phyloP scores from a whole-genome alignment of 1,140 invertebrate genomes.

The Aphelenchoides avenae region DNA sequence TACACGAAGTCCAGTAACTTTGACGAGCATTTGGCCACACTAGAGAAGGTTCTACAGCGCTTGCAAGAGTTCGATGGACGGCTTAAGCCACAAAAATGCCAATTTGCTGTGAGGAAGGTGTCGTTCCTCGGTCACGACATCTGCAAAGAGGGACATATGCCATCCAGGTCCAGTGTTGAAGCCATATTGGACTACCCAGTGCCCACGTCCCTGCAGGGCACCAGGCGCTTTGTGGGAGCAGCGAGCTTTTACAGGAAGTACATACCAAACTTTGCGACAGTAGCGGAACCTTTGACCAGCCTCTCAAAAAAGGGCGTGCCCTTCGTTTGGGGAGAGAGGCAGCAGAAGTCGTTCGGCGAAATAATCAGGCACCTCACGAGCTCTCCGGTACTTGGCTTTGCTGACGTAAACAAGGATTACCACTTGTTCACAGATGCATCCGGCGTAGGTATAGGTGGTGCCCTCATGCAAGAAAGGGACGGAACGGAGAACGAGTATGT shows the following conservation, averaged over 20 bases:
- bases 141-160: conserved; percentile 38
- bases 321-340: conserved; percentile 11
- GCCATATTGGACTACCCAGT: conserved; percentile 49
- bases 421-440: conserved; percentile 29
- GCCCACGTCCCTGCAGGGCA: conserved; percentile 45
- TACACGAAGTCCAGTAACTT: conserved; percentile 17
- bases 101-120: conserved; percentile 27
- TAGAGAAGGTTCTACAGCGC: conserved; percentile 11
- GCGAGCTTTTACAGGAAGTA: conserved; percentile 15
- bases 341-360: conserved; percentile 15
- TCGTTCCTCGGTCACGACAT: conserved; percentile 52
- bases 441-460: conserved; percentile 11
- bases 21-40: not conserved
- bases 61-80: conserved; percentile 13
- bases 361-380: conserved; percentile 1
- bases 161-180: conserved; percentile 48
- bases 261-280: conserved; percentile 7
- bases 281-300: conserved; percentile 16
- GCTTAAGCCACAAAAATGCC: conserved; percentile 22
- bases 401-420: conserved; percentile 11
- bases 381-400: conserved; percentile 18
- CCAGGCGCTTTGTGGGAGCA: conserved; percentile 52
- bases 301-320: conserved; percentile 11
- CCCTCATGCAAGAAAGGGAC: conserved; percentile 16
- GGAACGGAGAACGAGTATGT: not conserved